Percentiles rank a stretch among this genome's conserved stretches.
Conservation (phyloP, 2,113 vertebrate genomes). For the Halichoerus grypus region DNA sequence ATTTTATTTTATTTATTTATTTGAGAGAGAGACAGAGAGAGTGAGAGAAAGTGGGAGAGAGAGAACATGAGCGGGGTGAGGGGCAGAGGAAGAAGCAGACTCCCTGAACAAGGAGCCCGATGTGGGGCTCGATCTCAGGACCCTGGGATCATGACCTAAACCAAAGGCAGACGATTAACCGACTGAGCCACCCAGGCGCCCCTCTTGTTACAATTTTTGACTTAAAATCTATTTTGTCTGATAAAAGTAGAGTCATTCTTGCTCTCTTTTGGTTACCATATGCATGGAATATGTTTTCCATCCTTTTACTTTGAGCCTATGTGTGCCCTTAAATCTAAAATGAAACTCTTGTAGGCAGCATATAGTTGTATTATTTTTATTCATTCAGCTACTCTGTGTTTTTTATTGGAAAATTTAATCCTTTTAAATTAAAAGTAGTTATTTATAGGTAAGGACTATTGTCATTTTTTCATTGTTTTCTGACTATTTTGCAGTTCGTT, state of each 20-base stretch:
- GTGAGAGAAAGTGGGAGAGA: too few species aligned
- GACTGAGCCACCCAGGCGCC: too few species aligned
- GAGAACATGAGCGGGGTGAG: too few species aligned
- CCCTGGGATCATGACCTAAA: too few species aligned
- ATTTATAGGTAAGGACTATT: background rate
- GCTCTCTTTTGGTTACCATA: background rate
- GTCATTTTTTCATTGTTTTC: background rate
- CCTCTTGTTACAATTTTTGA: background rate
- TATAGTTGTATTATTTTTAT: background rate
- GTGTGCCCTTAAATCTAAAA: background rate
- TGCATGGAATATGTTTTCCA: background rate
- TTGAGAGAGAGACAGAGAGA: too few species aligned
- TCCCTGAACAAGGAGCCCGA: too few species aligned
- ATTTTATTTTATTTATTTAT: too few species aligned
- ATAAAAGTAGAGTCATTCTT: background rate
- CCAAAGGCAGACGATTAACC: too few species aligned
- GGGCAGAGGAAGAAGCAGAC: too few species aligned
- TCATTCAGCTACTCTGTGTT: background rate
- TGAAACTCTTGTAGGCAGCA: background rate
- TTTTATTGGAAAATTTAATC: background rate
- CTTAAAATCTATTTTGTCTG: background rate
- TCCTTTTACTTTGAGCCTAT: background rate
- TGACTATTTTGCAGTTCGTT: background rate
- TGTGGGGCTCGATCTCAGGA: too few species aligned
- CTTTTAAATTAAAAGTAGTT: background rate